Evolutionary conservation across 2,888 invertebrate species (phyloP).

Genomic region (Parapristionchus giblindavisi): DNA sequence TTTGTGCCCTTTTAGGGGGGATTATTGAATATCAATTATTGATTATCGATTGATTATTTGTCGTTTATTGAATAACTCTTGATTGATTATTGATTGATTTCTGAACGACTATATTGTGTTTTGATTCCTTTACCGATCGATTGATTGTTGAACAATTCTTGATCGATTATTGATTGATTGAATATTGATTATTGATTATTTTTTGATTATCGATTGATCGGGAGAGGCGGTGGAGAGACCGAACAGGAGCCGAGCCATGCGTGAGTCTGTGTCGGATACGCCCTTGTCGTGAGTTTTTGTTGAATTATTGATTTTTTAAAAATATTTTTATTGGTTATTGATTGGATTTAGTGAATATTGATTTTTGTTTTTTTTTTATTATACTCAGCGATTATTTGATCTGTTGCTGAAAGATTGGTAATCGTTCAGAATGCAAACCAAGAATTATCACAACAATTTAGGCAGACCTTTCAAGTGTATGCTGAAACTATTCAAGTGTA

Average conservation of each 20-base stretch:
- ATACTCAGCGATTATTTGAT: too few relatives aligned
- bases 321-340: not conserved
- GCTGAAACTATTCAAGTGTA: too few relatives aligned
- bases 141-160: not conserved
- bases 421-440: too few relatives aligned
- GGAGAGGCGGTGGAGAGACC: not conserved
- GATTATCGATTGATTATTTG: slow-evolving; percentile 5
- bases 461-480: too few relatives aligned
- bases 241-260: not conserved
- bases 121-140: not conserved
- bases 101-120: not conserved
- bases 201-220: not conserved
- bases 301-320: not conserved
- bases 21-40: too few relatives aligned
- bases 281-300: slow-evolving; percentile 24
- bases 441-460: too few relatives aligned
- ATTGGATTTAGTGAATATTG: not conserved
- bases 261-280: slow-evolving; percentile 26
- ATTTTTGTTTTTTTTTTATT: not conserved
- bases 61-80: not conserved
- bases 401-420: too few relatives aligned
- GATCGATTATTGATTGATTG: not conserved
- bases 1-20: too few relatives aligned
- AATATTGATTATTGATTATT: not conserved
- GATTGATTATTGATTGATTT: slow-evolving; percentile 5